phyloP scores from a whole-genome alignment of 2,797 vertebrate species.

The Halcyon badia region DNA sequence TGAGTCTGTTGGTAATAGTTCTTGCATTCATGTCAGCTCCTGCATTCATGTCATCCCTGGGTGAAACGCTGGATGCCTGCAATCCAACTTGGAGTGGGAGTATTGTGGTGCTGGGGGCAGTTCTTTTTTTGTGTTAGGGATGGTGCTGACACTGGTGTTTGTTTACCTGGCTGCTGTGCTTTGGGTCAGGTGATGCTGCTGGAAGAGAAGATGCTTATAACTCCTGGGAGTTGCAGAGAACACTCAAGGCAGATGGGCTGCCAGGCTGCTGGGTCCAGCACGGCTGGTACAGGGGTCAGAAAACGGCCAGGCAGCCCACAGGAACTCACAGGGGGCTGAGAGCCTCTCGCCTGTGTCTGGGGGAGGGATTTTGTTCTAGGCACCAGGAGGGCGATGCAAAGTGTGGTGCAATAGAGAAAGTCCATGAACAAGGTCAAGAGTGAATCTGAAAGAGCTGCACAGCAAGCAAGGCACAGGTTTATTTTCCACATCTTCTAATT shows the following conservation, averaged over 20 bases:
- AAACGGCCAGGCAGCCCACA: fast-evolving
- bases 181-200: fast-evolving
- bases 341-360: fast-evolving
- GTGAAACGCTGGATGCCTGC: fast-evolving
- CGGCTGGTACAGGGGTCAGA: not conserved
- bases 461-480: not conserved
- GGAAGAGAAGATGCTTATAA: not conserved
- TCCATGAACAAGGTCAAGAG: fast-evolving
- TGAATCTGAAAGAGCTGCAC: not conserved
- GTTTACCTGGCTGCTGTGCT: not conserved
- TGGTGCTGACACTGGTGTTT: not conserved
- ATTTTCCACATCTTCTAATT: not conserved
- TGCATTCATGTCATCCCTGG: fast-evolving
- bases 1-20: not conserved
- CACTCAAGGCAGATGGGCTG: not conserved
- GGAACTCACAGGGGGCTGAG: fast-evolving
- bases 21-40: fast-evolving
- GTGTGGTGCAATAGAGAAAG: not conserved
- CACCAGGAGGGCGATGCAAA: not conserved
- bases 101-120: not conserved
- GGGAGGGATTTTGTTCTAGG: not conserved
- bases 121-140: not conserved
- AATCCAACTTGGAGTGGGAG: fast-evolving
- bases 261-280: fast-evolving
- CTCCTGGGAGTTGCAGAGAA: not conserved